These are phyloP conservation scores for Stictonetta naevosa DNA, from an alignment of 2,113 vertebrate genomes.

Conservation along the genomic window DNA sequence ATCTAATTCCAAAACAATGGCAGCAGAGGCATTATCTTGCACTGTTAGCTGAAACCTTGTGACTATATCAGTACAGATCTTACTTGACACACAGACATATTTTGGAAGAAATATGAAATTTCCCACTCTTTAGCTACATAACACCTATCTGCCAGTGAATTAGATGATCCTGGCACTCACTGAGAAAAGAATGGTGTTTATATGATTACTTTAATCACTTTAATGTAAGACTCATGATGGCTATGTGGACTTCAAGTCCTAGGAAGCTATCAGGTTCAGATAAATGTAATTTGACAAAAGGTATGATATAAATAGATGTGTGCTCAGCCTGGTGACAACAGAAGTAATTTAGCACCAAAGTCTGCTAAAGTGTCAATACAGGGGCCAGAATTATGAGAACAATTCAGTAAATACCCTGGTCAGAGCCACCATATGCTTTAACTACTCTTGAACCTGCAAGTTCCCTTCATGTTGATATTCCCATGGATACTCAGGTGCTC, in stretches of 20 bases:
- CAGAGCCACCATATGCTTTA: background rate
- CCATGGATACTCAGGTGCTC: background rate
- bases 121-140: background rate
- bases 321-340: too few relatives aligned
- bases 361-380: background rate
- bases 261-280: background rate
- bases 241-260: background rate
- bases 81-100: background rate
- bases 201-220: background rate
- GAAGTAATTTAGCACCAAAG: background rate
- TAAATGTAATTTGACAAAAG: background rate
- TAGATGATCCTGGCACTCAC: background rate
- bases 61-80: background rate
- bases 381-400: background rate
- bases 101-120: background rate
- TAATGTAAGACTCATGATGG: background rate
- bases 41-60: background rate
- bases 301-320: background rate
- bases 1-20: background rate
- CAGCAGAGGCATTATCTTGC: background rate
- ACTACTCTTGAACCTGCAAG: background rate
- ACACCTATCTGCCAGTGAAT: background rate
- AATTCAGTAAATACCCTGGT: background rate
- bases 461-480: background rate
- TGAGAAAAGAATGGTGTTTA: background rate